A percentile compares a stretch with the other conserved stretches of the same genome.
These are phyloP conservation scores for Valencia hispanica DNA, from an alignment of 2,797 vertebrate genomes.

Conservation along the genomic window DNA sequence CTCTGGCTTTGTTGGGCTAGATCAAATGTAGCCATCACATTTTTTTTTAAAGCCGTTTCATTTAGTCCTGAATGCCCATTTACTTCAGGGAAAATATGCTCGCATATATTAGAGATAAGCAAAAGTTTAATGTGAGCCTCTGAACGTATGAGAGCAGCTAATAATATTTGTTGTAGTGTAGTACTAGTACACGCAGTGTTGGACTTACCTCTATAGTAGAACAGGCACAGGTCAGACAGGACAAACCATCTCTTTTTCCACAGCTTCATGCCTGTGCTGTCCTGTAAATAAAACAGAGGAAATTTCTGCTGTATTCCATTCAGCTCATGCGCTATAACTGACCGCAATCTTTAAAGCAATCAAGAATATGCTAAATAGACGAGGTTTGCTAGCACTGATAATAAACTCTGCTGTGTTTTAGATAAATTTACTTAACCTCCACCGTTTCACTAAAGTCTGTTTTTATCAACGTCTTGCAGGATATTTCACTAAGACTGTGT, in stretches of 20 bases:
- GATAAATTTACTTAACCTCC: neutral
- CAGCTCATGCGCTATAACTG: neutral
- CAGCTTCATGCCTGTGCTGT: slow-evolving; percentile 98
- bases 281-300: slow-evolving; percentile 76
- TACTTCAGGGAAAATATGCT: slow-evolving; percentile 13
- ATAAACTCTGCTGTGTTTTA: neutral
- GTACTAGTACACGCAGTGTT: slow-evolving; percentile 3
- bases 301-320: neutral
- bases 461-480: neutral
- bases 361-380: neutral
- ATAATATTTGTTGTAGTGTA: neutral
- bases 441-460: neutral
- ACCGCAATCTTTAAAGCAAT: neutral
- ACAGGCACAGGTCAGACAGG: slow-evolving; percentile 96
- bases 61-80: slow-evolving; percentile 31
- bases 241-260: slow-evolving; percentile 99
- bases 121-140: slow-evolving; percentile 3
- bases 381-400: neutral
- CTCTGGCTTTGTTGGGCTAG: neutral
- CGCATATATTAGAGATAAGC: slow-evolving; percentile 17
- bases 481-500: neutral
- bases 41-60: slow-evolving; percentile 27
- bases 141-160: slow-evolving; percentile 30
- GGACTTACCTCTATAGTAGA: slow-evolving; percentile 96
- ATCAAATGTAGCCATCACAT: slow-evolving; percentile 26